phyloP scores from a whole-genome alignment of 2,113 vertebrate species.

The Glareola pratincola region DNA sequence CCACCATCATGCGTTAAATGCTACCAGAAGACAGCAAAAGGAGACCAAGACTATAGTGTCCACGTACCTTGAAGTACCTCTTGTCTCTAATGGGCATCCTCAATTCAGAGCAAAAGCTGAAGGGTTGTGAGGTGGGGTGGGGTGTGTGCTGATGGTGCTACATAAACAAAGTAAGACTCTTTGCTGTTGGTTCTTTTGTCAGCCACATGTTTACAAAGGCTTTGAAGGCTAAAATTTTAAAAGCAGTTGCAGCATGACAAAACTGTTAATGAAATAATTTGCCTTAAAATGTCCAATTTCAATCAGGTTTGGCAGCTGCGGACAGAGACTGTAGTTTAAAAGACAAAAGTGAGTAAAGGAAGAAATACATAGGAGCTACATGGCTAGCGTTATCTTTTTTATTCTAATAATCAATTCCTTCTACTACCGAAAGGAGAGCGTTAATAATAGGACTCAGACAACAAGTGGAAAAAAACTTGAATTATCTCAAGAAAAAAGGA shows the following conservation, averaged over 20 bases:
- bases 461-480: neutral
- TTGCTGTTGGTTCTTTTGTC: neutral
- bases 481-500: neutral
- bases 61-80: neutral
- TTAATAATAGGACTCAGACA: neutral
- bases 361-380: neutral
- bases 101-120: neutral
- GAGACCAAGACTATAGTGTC: neutral
- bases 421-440: neutral
- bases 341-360: neutral
- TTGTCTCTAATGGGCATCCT: neutral
- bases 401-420: neutral
- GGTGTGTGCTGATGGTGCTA: neutral
- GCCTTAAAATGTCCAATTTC: neutral
- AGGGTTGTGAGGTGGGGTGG: accelerated
- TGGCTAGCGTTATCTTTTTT: neutral
- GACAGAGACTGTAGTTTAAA: neutral
- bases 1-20: neutral
- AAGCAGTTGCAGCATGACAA: neutral
- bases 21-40: neutral
- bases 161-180: neutral
- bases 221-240: neutral
- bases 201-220: neutral
- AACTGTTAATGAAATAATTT: neutral
- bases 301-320: neutral